These are phyloP conservation scores for Asobara japonica DNA, from an alignment of 1,140 invertebrate genomes.

Conservation along the genomic window DNA sequence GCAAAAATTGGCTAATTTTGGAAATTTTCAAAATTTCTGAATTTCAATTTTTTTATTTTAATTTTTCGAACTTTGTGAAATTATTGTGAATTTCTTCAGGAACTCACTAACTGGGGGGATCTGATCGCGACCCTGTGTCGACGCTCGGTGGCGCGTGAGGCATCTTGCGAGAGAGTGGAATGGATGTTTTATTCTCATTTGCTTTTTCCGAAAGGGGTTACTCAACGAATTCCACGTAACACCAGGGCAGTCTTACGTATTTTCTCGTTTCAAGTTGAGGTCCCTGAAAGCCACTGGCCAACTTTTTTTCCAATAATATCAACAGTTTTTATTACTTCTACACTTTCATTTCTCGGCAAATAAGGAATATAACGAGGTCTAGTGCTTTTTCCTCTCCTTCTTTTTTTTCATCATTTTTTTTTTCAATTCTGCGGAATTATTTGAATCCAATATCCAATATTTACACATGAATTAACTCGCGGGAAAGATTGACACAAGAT, in stretches of 20 bases:
- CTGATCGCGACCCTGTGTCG: slow-evolving; percentile 30
- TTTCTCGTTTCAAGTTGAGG: neutral
- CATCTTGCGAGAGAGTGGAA: slow-evolving; percentile 20
- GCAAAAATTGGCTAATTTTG: too few relatives aligned
- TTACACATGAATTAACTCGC: neutral
- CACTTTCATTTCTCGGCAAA: neutral
- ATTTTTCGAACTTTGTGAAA: too few relatives aligned
- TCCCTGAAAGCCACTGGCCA: neutral
- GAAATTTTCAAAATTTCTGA: too few relatives aligned
- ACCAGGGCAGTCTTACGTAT: neutral
- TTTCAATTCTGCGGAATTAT: neutral
- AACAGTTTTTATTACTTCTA: neutral
- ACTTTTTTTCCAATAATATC: neutral
- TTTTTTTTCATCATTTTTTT: too few relatives aligned
- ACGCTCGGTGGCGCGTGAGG: neutral
- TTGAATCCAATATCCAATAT: neutral
- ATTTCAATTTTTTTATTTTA: too few relatives aligned
- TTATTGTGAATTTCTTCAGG: too few relatives aligned
- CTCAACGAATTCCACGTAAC: neutral
- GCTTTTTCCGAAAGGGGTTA: neutral
- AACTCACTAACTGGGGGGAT: too few relatives aligned
- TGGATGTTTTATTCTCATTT: slow-evolving; percentile 22
- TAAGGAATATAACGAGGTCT: neutral
- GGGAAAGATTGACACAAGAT: neutral
- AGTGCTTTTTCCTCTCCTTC: too few relatives aligned